Conservation (phyloP, 2,113 vertebrate species). For the Phrynosoma platyrhinos region DNA sequence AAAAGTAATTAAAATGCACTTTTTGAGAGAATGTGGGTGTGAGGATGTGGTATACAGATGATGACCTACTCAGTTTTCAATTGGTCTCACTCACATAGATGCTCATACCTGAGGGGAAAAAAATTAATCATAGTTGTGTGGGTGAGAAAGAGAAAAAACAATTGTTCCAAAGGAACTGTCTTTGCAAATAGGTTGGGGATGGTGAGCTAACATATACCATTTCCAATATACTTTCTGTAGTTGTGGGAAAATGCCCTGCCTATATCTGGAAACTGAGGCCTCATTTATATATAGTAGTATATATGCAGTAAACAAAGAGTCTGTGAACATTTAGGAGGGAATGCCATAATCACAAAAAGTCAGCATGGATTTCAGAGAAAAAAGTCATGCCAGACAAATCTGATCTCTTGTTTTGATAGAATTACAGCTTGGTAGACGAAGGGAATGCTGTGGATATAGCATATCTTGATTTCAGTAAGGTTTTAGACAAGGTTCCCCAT, state of each 20-base stretch:
- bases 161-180: background rate
- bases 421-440: too few species aligned
- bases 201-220: background rate
- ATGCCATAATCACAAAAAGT: too few species aligned
- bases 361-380: too few species aligned
- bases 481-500: too few species aligned
- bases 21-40: background rate
- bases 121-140: background rate
- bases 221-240: background rate
- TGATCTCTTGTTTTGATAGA: too few species aligned
- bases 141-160: background rate
- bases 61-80: background rate
- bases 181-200: background rate
- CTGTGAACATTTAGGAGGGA: too few species aligned
- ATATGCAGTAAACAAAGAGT: too few species aligned
- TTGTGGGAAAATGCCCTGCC: too few species aligned
- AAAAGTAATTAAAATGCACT: constrained; percentile 7
- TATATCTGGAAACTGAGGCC: background rate
- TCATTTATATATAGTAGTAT: background rate
- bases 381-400: too few species aligned
- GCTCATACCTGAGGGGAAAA: background rate
- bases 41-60: background rate
- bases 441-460: too few species aligned
- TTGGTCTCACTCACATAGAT: background rate
- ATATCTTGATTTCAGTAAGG: too few species aligned